Base-by-base conservation (phyloP, 2,113 vertebrate genomes). In the Rallus limicola region DNA sequence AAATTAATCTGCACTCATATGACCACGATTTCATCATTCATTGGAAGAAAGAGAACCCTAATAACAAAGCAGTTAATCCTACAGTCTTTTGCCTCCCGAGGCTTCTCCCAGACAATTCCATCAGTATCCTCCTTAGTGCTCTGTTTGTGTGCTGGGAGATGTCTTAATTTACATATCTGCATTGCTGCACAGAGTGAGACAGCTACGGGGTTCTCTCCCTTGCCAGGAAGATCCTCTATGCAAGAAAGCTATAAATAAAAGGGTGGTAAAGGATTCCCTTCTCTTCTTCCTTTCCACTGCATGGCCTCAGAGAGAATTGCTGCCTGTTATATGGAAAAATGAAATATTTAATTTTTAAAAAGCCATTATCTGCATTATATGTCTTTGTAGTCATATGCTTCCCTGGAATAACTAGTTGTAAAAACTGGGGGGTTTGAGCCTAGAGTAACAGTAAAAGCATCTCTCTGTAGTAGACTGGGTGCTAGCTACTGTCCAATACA, bases 91-190 rank as follows among this genome's bases (percentile, higher is more conserved):
- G 53, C 80, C 86, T 90, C 92, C 60, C 0, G 18, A 88, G 90
- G 52, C 53, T 29, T 84, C 60, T 94, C 69, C 77, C 52, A 91
- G 82, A 50, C 72, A 94, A 87, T 92, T 91, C 86, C 93, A 69
- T 44, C 88, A 50, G n/a, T 9, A 13, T 85, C 58, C 77, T 82
- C 50, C 64, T 79, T 82, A 82, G 76, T 71, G 58, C 56, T 44
- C 1, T 2, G 15, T 75, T 62, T 3, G 1, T 72, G 82, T 94
- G 74, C 80, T 91, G 93, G 83, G 92, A 93, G 56, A 82, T 72
- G 24, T 33, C 87, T 95, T 36, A 15, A 72, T 89, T 96, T 90
- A 28, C 76, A 46, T 76, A 79, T 92, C 95, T 95, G 76, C 92
- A n/a, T 44, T 78, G 80, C 72, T 88, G 86, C 85, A 44, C 6